These are phyloP conservation scores for Drosophila sturtevanti DNA, from an alignment of 1,140 invertebrate species.

Conservation along the genomic window DNA sequence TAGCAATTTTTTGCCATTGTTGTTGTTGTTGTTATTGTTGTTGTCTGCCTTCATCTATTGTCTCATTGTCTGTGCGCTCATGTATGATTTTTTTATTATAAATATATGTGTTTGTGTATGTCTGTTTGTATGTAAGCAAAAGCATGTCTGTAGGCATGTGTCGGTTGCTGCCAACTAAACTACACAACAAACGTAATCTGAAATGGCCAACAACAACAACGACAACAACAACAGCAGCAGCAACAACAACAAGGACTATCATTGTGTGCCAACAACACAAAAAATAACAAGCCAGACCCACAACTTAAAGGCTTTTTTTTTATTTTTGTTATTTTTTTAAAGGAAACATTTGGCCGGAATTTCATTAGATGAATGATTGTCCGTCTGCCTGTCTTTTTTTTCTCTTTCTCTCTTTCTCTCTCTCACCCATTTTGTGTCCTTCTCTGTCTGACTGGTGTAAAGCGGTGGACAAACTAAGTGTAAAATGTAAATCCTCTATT, in stretches of 20 bases:
- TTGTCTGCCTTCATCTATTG: constrained; percentile 54
- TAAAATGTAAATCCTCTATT: constrained; percentile 5
- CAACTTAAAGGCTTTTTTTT: constrained; percentile 1
- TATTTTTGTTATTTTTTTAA: constrained; percentile 20
- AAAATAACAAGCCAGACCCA: constrained; percentile 25
- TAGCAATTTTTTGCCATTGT: constrained; percentile 41
- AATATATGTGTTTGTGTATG: constrained; percentile 58
- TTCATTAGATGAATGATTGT: constrained; percentile 37
- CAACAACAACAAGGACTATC: constrained; percentile 51
- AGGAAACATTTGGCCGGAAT: constrained; percentile 42
- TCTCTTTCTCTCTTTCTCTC: too few species aligned
- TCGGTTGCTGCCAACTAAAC: constrained; percentile 70
- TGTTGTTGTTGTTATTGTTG: constrained; percentile 32
- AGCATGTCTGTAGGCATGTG: constrained; percentile 73
- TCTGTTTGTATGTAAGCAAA: neutral
- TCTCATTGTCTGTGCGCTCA: constrained; percentile 76
- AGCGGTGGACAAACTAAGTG: neutral
- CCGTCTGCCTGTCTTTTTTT: neutral
- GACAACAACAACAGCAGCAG: constrained; percentile 7
- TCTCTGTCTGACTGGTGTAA: neutral
- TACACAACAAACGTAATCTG: constrained; percentile 74
- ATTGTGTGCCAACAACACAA: constrained; percentile 39
- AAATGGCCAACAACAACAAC: constrained; percentile 55
- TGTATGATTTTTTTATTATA: constrained; percentile 81
- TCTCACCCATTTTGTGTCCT: too few species aligned